phyloP scores from a whole-genome alignment of 2,888 invertebrate genomes.

The Cryptocheilus praepositus region DNA sequence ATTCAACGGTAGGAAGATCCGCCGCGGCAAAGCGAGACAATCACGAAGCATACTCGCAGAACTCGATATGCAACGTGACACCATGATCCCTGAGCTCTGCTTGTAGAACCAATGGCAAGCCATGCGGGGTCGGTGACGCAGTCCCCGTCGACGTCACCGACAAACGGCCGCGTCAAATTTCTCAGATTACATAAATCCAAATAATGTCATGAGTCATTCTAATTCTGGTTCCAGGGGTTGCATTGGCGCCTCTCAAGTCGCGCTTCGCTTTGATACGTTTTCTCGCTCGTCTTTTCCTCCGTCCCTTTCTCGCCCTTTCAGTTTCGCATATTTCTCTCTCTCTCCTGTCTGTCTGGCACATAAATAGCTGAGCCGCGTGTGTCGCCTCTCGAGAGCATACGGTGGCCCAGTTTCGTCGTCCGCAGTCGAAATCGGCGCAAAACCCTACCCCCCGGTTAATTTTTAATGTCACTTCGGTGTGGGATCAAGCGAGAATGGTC shows the following conservation, averaged over 20 bases:
- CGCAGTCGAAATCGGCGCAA: conserved; percentile 31
- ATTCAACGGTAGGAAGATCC: too few species aligned
- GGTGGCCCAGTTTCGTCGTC: conserved; percentile 50
- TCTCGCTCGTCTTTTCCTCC: conserved; percentile 12
- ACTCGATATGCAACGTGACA: conserved; percentile 43
- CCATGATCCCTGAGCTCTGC: conserved; percentile 16
- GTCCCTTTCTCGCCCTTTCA: neutral
- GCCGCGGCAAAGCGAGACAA: neutral
- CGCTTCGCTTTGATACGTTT: conserved; percentile 1
- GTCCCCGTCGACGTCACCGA: conserved; percentile 32
- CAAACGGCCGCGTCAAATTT: conserved; percentile 50
- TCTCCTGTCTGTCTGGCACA: conserved; percentile 54
- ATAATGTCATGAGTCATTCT: conserved; percentile 56
- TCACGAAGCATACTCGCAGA: conserved; percentile 14
- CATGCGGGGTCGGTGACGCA: conserved; percentile 27
- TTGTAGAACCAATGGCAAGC: conserved; percentile 18
- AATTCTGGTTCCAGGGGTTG: conserved; percentile 51
- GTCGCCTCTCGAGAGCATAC: conserved; percentile 43
- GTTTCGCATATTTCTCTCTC: conserved; percentile 11
- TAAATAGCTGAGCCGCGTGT: conserved; percentile 59
- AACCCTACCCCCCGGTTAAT: too few species aligned
- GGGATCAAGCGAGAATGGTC: too few species aligned
- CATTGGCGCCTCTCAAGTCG: conserved; percentile 28
- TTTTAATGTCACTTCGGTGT: too few species aligned
- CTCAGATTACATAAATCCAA: conserved; percentile 62